Percentiles rank a stretch among this genome's conserved stretches.
Conservation (phyloP, 2,888 invertebrate species). For the Drosophila atripex region DNA sequence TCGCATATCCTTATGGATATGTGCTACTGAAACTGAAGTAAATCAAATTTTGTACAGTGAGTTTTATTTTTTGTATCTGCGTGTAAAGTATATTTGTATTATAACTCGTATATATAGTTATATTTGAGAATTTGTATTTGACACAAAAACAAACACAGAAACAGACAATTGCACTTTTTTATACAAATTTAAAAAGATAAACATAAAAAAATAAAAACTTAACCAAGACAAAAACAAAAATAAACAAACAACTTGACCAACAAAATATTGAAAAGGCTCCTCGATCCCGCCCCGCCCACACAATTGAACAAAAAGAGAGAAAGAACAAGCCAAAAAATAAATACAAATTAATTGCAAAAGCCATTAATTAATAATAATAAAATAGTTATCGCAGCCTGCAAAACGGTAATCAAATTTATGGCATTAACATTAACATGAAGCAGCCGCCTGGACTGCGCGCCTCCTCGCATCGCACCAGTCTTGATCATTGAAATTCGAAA, state of each 20-base stretch:
- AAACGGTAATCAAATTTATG: slow-evolving; percentile 38
- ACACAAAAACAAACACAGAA: slow-evolving; percentile 48
- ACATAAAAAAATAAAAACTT: slow-evolving; percentile 13
- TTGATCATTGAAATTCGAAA: slow-evolving; percentile 59
- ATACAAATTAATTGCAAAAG: slow-evolving; percentile 43
- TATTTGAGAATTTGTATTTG: slow-evolving; percentile 69
- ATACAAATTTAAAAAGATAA: slow-evolving; percentile 50
- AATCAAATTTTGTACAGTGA: slow-evolving; percentile 65
- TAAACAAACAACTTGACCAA: slow-evolving; percentile 45
- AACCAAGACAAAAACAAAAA: slow-evolving; percentile 42
- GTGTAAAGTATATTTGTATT: slow-evolving; percentile 69
- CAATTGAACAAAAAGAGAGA: slow-evolving; percentile 21
- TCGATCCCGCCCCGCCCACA: slow-evolving; percentile 48
- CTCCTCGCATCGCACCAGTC: slow-evolving; percentile 10
- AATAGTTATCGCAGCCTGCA: slow-evolving; percentile 32
- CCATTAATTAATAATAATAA: slow-evolving; percentile 41
- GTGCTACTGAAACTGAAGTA: slow-evolving; percentile 41
- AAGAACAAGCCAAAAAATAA: slow-evolving; percentile 44
- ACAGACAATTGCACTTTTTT: slow-evolving; percentile 70
- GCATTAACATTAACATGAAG: slow-evolving; percentile 39
- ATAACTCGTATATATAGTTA: slow-evolving; percentile 61
- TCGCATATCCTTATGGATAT: slow-evolving; percentile 4
- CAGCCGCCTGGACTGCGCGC: neutral
- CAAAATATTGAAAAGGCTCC: slow-evolving; percentile 40
- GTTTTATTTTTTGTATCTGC: slow-evolving; percentile 72